Evolutionary conservation across 2,888 invertebrate species (phyloP).

Genomic region (Drosophila maculinotata): DNA sequence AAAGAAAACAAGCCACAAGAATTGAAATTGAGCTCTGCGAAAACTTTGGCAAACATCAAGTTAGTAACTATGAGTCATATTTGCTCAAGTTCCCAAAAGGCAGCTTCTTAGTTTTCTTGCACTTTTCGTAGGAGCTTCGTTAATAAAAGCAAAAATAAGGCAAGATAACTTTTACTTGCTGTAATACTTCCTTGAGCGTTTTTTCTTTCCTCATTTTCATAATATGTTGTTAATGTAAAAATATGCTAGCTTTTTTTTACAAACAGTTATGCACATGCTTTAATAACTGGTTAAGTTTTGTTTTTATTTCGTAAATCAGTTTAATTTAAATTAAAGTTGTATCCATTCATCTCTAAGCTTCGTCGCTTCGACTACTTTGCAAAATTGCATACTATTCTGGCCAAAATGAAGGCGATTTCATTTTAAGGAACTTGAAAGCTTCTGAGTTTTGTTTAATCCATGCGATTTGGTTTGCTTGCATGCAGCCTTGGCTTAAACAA

Average conservation of each 20-base stretch:
- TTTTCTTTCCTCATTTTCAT: no score
- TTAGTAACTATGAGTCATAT: constrained; percentile 25
- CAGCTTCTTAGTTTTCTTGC: constrained; percentile 2
- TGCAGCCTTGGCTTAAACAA: constrained; percentile 49
- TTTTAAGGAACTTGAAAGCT: constrained; percentile 21
- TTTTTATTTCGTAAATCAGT: no score
- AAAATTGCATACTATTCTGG: neutral
- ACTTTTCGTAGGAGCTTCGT: neutral
- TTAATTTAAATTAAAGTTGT: no score
- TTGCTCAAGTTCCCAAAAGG: constrained; percentile 14
- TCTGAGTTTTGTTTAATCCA: constrained; percentile 45
- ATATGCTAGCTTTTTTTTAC: no score
- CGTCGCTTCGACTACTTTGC: no score
- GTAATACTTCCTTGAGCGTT: no score
- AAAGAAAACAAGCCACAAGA: constrained; percentile 49
- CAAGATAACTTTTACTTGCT: no score
- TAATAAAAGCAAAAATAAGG: neutral
- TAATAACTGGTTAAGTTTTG: no score
- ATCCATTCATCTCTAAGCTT: no score
- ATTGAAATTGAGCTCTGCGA: constrained; percentile 50
- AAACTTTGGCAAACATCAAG: constrained; percentile 49
- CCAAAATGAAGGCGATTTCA: constrained; percentile 24
- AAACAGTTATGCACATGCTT: no score
- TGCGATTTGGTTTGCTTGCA: constrained; percentile 37
- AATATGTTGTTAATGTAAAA: no score